Base-by-base conservation (phyloP, 2,888 invertebrate genomes). In the Saturnia pavonia region DNA sequence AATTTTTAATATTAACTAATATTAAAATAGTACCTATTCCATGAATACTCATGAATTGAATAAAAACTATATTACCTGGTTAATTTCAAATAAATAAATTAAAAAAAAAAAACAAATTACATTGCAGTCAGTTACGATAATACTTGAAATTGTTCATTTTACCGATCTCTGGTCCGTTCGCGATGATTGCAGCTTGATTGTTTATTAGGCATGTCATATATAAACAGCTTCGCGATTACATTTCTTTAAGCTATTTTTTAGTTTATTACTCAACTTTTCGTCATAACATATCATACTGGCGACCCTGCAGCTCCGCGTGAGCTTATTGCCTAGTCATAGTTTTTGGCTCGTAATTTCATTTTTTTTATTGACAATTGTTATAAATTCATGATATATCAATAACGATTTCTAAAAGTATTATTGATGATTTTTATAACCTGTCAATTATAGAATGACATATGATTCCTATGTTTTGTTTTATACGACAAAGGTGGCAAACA, bases 31-130 rank as follows among this genome's bases (percentile, higher is more conserved):
- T 65, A n/a, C n/a, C n/a, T n/a, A 40, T 40, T 65, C 11, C n/a
- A 65, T 27, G 19, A 34, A 40, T n/a, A 57, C 57, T 25, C 25
- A 25, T 22, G 12, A 65, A 65, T 34, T 0, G 34, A 63, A 63
- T 63, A 19, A 63, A 65, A 65, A 40, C 57, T 40, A 19, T 65
- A 9, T 40, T 9, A n/a, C 6, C 77, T 77, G 79, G 81, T 83
- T 79, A 80, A 80, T 78, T 76, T 70, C 75, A n/a, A n/a, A n/a
- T 76, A 75, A 79, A 81, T 77, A 78, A 84, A 85, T 79, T 85
- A 34, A 34, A n/a, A n/a, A 86, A 85, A 88, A 82, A 80, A 85
- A 86, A 80, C 85, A 81, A 82, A 86, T 85, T 85, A 83, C 82
- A 81, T 80, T 82, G 74, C 81, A 77, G 78, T 80, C 77, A 74